Percentiles rank a stretch among this genome's conserved stretches.
phyloP scores from a whole-genome alignment of 2,113 vertebrate species.

The Elephas maximus region DNA sequence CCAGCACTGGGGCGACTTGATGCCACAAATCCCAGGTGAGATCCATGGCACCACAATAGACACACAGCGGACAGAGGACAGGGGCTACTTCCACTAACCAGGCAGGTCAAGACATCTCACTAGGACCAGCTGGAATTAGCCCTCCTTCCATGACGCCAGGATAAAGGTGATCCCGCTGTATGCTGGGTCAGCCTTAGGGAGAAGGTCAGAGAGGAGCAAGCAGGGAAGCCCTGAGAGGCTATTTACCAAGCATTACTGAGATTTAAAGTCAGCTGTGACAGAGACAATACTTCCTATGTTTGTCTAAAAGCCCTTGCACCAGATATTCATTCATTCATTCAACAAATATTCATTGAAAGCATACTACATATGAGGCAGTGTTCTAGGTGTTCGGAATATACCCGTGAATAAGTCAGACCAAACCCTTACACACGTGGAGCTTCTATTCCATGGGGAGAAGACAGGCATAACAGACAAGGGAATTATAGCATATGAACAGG shows the following conservation, averaged over 20 bases:
- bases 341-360: not conserved
- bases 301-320: not conserved
- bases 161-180: not conserved
- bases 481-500: not conserved
- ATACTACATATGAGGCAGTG: not conserved
- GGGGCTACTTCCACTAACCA: not conserved
- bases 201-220: not conserved
- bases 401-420: not conserved
- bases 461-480: not conserved
- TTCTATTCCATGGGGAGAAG: not conserved
- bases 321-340: not conserved
- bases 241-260: not conserved
- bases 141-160: not conserved
- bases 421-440: fast-evolving
- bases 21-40: not conserved
- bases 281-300: not conserved
- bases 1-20: not conserved
- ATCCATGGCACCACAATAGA: not conserved
- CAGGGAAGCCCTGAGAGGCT: not conserved
- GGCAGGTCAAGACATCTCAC: not conserved
- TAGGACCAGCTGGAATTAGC: not conserved
- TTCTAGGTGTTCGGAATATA: not conserved
- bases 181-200: fast-evolving
- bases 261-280: not conserved
- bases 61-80: not conserved